Evolutionary conservation across 2,113 vertebrate species (phyloP).

Genomic region (Notechis scutatus): DNA sequence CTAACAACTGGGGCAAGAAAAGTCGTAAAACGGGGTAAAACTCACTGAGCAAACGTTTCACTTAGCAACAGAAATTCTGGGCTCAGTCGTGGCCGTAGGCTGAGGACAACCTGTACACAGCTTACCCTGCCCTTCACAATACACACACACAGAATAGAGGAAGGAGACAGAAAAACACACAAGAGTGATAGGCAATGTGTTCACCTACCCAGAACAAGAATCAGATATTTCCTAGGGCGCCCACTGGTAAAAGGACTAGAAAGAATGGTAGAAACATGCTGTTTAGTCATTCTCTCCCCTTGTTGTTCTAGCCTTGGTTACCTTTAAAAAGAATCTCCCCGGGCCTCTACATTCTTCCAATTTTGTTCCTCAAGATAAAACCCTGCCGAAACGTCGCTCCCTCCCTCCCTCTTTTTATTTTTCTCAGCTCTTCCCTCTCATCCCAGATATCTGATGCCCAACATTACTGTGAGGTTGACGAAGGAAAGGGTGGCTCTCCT

Average conservation of each 20-base stretch:
- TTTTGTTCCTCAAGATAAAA: accelerated
- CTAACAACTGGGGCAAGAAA: neutral
- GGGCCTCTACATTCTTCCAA: constrained; percentile 25
- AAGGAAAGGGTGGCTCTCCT: neutral
- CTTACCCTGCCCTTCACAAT: neutral
- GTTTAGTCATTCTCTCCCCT: neutral
- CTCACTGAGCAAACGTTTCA: neutral
- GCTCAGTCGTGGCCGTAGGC: neutral
- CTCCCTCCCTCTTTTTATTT: neutral
- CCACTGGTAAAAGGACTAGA: neutral
- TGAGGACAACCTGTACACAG: neutral
- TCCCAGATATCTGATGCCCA: neutral
- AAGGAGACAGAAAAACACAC: neutral
- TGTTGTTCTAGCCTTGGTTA: neutral
- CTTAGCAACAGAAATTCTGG: neutral
- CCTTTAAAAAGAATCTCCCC: constrained; percentile 23
- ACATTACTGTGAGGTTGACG: neutral
- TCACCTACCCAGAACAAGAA: neutral
- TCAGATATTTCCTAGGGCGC: neutral
- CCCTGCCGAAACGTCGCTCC: neutral
- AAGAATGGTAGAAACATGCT: neutral
- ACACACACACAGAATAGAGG: neutral
- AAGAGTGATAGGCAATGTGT: neutral
- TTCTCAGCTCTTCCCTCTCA: neutral
- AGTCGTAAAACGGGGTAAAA: neutral